Conservation (phyloP, 2,113 vertebrate genomes). For the Otocyon megalotis region DNA sequence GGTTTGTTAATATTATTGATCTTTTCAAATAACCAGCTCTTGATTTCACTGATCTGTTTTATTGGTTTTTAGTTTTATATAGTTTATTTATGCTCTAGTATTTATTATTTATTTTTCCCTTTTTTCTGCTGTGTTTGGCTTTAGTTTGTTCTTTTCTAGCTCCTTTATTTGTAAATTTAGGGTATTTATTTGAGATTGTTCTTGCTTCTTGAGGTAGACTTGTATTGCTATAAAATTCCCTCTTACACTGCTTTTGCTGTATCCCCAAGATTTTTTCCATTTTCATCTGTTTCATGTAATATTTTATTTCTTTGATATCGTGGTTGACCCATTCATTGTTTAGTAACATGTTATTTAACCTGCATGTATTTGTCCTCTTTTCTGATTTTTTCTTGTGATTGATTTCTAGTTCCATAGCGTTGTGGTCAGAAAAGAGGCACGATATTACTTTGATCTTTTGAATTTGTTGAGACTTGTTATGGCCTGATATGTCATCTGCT, state of each 20-base stretch:
- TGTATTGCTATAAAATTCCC: background rate
- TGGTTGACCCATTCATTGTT: background rate
- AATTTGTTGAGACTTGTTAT: background rate
- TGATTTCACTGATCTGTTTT: background rate
- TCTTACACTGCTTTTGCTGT: background rate
- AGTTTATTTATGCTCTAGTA: background rate
- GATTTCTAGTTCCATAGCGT: background rate
- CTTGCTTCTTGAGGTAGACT: background rate
- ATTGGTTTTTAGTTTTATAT: background rate
- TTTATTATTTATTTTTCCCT: background rate
- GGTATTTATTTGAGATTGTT: background rate
- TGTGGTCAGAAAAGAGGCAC: background rate
- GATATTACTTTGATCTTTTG: background rate
- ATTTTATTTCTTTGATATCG: background rate
- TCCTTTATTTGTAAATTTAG: background rate
- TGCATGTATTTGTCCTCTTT: background rate
- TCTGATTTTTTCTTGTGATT: background rate
- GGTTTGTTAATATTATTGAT: background rate
- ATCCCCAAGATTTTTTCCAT: background rate
- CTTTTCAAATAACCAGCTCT: background rate
- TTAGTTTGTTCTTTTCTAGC: background rate
- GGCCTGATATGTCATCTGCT: background rate
- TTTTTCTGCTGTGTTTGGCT: background rate
- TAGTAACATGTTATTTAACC: background rate
- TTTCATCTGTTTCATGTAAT: background rate